These are phyloP conservation scores for Zaprionus capensis DNA, from an alignment of 1,140 invertebrate genomes.

Conservation along the genomic window DNA sequence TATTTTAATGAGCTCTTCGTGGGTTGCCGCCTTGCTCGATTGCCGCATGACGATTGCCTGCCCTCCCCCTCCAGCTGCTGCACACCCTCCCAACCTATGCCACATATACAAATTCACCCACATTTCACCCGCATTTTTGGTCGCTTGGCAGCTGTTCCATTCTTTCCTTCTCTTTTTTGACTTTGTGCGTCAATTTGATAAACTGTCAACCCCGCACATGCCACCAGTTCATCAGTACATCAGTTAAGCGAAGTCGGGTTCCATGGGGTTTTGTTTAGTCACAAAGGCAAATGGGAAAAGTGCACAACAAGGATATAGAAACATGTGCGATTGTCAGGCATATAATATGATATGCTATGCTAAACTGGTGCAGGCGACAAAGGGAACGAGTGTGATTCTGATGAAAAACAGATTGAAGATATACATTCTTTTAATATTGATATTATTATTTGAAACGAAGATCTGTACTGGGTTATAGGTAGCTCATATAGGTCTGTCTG, in stretches of 20 bases:
- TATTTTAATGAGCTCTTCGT: constrained; percentile 75
- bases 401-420: background rate
- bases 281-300: constrained; percentile 23
- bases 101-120: background rate
- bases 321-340: constrained; percentile 23
- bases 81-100: background rate
- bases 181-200: constrained; percentile 68
- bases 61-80: background rate
- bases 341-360: constrained; percentile 3
- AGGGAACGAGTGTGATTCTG: background rate
- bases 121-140: constrained; percentile 26
- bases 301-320: constrained; percentile 13
- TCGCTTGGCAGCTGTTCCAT: constrained; percentile 33
- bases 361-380: constrained; percentile 19
- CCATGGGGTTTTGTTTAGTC: background rate
- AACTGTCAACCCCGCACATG: constrained; percentile 55
- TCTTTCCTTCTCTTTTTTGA: constrained; percentile 34
- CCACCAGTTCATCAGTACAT: constrained; percentile 32
- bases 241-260: background rate
- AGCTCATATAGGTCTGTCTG: no score
- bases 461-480: no score
- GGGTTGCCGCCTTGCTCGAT: constrained; percentile 26
- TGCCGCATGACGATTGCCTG: background rate
- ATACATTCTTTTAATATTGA: no score
- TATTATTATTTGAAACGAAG: no score